Evolutionary conservation across 2,797 vertebrate species (phyloP), one percentile per base, ranked within the genome.

Genomic region (Callimico goeldii): DNA sequence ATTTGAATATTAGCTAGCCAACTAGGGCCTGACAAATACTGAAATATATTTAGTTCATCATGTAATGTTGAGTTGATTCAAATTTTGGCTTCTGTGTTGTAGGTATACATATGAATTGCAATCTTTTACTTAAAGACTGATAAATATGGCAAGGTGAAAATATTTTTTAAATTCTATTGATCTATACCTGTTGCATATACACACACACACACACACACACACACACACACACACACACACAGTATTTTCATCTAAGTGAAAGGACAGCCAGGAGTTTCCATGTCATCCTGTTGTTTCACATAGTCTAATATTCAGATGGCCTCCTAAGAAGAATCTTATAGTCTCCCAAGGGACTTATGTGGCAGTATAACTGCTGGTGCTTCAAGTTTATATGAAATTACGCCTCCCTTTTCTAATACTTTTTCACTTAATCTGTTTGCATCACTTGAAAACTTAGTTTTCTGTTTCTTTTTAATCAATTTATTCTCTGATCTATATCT

Each of bases 1-100:
- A 97, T 97, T 97, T 97, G 97, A 98, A 94, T 98, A 97, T 97
- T 97, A 97, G 97, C 96, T 97, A 98, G 97, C 97, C 97, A 97
- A 91, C 50, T 52, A 83, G 36, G 76, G 70, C 39, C 86, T 95
- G 95, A 77, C 61, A 97, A 97, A 96, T 97, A 97, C 64, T n/a
- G 83, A 96, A 98, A 97, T 97, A 97, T 92, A 97, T 97, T 97
- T 96, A 97, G 86, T 95, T 97, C 91, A 85, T 84, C 64, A 82
- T 73, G 88, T 91, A 88, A 92, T 46, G 41, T 85, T 30, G 46
- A 73, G 61, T 46, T 87, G 70, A 93, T 94, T 94, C 90, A 87
- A 75, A 79, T 95, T 94, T 88, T 94, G 33, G 41, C 73, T 88
- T 97, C 84, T 88, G 7, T 84, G 52, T 94, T 88, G 20, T 84